Base-by-base conservation (phyloP, 2,888 invertebrate species). In the Rotaria socialis region DNA sequence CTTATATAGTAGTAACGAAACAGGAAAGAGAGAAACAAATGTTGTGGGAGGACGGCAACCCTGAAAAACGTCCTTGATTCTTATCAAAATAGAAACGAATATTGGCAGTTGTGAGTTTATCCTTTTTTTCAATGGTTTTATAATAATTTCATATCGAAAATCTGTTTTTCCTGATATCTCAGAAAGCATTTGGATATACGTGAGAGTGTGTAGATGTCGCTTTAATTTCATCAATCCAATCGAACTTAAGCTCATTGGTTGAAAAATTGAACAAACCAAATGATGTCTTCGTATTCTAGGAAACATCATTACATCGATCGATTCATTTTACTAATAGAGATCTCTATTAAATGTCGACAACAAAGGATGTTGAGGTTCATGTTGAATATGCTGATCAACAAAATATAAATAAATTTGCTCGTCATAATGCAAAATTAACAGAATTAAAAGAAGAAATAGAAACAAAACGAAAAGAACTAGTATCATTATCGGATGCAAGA, bases 331-430 rank as follows among this genome's bases (percentile, higher is more conserved):
- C 22, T 56, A 22, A 19, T 56, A 56, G 56, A 56, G 1, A 56
- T 24, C 24, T 24, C 8, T 24, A 56, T 24, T 56, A 8, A 67
- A 80, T 80, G 80, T 80, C 80, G 19, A 10, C 47, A 11, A 43
- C 43, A 80, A 80, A 90, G 89, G 90, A 96, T 90, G 94, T 94
- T 85, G 96, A 96, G 92, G 95, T 96, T 87, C 95, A 96, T 91
- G 96, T 98, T 89, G 95, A 96, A 0, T 95, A 93, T 90, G 97
- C 96, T 91, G 98, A 99, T 92, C 98, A 99, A 92, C 95, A 96
- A 90, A 96, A 96, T 92, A 98, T 99, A 88, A 99, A 99, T 91
- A 94, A 94, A 91, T 98, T 98, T 92, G 98, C 98, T 1, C 93
- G 96, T 87, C 93, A 95, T 88, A 97, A 97, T 92, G 96, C 96